A percentile compares a stretch with the other conserved stretches of the same genome.
These are phyloP conservation scores for Cebidichthys violaceus DNA, from an alignment of 2,113 vertebrate genomes.

Conservation along the genomic window DNA sequence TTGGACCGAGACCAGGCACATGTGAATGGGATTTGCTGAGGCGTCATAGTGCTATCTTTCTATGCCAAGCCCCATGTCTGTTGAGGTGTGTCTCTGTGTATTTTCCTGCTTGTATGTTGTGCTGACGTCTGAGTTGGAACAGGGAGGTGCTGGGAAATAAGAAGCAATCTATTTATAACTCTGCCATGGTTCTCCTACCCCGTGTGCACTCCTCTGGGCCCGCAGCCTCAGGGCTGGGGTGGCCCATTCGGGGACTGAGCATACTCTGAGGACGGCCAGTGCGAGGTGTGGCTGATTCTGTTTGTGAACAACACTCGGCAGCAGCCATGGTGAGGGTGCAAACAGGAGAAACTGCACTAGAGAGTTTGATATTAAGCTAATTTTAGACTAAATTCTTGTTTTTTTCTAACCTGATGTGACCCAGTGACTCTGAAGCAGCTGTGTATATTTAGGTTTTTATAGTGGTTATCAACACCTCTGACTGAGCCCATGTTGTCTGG, in stretches of 20 bases:
- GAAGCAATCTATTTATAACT: slow-evolving; percentile 75
- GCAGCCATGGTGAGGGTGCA: slow-evolving; percentile 55
- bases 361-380: slow-evolving; percentile 11
- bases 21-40: slow-evolving; percentile 36
- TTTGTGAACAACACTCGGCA: slow-evolving; percentile 55
- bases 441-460: slow-evolving; percentile 73
- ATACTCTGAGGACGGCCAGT: slow-evolving; percentile 40
- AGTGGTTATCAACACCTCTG: slow-evolving; percentile 72
- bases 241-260: slow-evolving; percentile 44
- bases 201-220: slow-evolving; percentile 52
- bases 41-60: slow-evolving; percentile 26
- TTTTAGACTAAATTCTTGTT: neutral
- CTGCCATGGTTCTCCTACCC: slow-evolving; percentile 66
- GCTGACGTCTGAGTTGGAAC: slow-evolving; percentile 66
- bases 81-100: slow-evolving; percentile 66
- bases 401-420: slow-evolving; percentile 56
- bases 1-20: slow-evolving; percentile 22
- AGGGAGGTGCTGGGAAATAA: slow-evolving; percentile 70
- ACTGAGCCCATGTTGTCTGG: slow-evolving; percentile 61
- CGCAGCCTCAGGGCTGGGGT: slow-evolving; percentile 26
- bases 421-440: slow-evolving; percentile 31
- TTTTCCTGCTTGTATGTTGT: slow-evolving; percentile 50
- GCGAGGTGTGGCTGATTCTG: slow-evolving; percentile 58
- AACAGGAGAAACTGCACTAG: slow-evolving; percentile 32
- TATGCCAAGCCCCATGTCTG: slow-evolving; percentile 20